phyloP scores from a whole-genome alignment of 2,797 vertebrate species.

The Tarsius wallacei region DNA sequence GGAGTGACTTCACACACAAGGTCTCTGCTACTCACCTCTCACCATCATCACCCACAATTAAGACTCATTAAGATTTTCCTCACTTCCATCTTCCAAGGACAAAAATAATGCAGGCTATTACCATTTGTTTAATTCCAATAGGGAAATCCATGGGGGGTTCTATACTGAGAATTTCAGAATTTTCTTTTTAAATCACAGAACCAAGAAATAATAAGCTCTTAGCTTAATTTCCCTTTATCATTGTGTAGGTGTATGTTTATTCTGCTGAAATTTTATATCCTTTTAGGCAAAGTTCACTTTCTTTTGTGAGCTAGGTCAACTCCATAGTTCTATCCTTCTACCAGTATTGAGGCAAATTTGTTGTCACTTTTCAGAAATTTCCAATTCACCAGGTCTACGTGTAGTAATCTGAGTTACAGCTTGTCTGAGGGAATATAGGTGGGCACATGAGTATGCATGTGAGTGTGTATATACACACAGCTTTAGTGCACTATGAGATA shows the following conservation, averaged over 20 bases:
- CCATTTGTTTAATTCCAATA: slow-evolving; percentile 77
- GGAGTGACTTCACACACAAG: slow-evolving; percentile 64
- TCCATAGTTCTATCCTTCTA: background rate
- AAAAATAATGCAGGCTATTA: slow-evolving; percentile 76
- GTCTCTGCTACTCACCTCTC: slow-evolving; percentile 69
- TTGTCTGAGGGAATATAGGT: background rate
- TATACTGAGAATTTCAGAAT: slow-evolving; percentile 67
- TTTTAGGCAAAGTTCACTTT: slow-evolving; percentile 60
- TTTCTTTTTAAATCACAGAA: slow-evolving; percentile 69
- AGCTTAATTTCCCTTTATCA: slow-evolving; percentile 68
- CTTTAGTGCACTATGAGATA: background rate
- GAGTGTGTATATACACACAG: background rate
- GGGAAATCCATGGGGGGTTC: slow-evolving; percentile 45
- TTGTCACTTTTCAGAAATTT: background rate
- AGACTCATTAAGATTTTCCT: slow-evolving; percentile 83
- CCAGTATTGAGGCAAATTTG: background rate
- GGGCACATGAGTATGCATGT: background rate
- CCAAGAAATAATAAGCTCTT: slow-evolving; percentile 75
- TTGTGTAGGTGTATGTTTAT: slow-evolving; percentile 53
- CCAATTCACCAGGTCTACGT: background rate
- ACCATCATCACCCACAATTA: slow-evolving; percentile 68
- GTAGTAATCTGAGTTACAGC: background rate
- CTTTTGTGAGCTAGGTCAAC: background rate
- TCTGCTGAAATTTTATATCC: slow-evolving; percentile 50
- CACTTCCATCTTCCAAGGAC: slow-evolving; percentile 80